These are phyloP conservation scores for Brachystomella parvula DNA, from an alignment of 1,140 invertebrate genomes.

Conservation along the genomic window DNA sequence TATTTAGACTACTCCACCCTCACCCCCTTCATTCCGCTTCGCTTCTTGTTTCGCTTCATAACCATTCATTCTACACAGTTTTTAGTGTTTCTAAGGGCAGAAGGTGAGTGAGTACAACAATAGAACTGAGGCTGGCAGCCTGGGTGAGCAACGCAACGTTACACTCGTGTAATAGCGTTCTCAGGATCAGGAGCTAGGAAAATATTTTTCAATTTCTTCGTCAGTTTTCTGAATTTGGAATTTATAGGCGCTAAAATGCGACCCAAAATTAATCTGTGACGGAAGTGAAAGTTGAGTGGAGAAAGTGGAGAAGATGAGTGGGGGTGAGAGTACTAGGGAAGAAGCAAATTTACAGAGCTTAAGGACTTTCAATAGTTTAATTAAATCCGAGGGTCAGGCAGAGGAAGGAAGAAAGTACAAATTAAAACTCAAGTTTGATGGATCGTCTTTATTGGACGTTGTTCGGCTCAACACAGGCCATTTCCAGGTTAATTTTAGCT, in stretches of 20 bases:
- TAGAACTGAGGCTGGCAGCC: too few species aligned
- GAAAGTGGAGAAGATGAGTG: too few species aligned
- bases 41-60: neutral
- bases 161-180: too few species aligned
- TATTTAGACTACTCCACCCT: too few species aligned
- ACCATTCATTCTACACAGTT: too few species aligned
- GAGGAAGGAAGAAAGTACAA: constrained; percentile 39
- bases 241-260: too few species aligned
- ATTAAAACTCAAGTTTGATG: constrained; percentile 38
- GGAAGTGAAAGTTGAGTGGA: too few species aligned
- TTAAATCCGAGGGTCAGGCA: constrained; percentile 14
- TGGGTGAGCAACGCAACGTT: too few species aligned
- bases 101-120: neutral
- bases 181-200: too few species aligned
- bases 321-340: neutral
- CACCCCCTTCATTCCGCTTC: neutral
- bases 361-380: neutral
- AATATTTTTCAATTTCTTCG: too few species aligned
- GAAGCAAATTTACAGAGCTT: neutral
- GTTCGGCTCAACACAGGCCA: constrained; percentile 38
- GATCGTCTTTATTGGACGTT: constrained; percentile 37
- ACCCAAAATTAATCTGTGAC: too few species aligned
- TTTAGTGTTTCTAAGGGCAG: neutral
- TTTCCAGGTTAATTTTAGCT: constrained; percentile 32
- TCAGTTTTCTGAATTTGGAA: too few species aligned